phyloP scores from a whole-genome alignment of 2,797 vertebrate species.

The Cossypha niveicapilla region DNA sequence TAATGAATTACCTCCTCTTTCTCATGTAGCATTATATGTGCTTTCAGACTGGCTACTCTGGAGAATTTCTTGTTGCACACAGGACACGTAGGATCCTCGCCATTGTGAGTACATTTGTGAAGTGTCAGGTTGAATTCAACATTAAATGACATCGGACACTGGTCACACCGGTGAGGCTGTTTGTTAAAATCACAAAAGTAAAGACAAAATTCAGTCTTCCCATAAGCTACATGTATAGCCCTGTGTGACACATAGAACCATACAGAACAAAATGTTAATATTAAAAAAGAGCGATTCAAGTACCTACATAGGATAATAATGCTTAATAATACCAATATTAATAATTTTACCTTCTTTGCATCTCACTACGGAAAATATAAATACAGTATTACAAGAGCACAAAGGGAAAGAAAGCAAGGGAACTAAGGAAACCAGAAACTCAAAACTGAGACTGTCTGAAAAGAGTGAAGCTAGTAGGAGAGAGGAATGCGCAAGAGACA shows the following conservation, averaged over 20 bases:
- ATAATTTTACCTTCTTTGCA: background rate
- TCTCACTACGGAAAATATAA: background rate
- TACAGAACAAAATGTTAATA: background rate
- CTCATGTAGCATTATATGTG: slow-evolving; percentile 96
- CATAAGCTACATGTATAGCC: background rate
- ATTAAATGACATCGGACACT: slow-evolving; percentile 93
- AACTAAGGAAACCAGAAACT: background rate
- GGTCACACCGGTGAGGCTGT: slow-evolving; percentile 95
- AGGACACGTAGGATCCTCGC: slow-evolving; percentile 88
- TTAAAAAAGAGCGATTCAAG: background rate
- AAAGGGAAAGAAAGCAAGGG: background rate
- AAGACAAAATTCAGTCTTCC: slow-evolving; percentile 32
- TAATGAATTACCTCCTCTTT: slow-evolving; percentile 89
- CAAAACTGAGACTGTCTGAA: background rate
- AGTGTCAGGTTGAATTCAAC: slow-evolving; percentile 96
- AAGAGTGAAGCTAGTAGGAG: background rate
- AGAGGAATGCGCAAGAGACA: background rate
- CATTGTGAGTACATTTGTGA: slow-evolving; percentile 92
- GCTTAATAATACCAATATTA: background rate
- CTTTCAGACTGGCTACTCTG: slow-evolving; percentile 95
- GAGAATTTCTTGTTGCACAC: slow-evolving; percentile 95
- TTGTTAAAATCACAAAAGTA: slow-evolving; percentile 61
- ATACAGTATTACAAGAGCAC: background rate
- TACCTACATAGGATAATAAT: background rate
- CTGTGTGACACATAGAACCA: background rate